Evolutionary conservation across 2,113 vertebrate species (phyloP).

Genomic region (Eolophus roseicapilla): DNA sequence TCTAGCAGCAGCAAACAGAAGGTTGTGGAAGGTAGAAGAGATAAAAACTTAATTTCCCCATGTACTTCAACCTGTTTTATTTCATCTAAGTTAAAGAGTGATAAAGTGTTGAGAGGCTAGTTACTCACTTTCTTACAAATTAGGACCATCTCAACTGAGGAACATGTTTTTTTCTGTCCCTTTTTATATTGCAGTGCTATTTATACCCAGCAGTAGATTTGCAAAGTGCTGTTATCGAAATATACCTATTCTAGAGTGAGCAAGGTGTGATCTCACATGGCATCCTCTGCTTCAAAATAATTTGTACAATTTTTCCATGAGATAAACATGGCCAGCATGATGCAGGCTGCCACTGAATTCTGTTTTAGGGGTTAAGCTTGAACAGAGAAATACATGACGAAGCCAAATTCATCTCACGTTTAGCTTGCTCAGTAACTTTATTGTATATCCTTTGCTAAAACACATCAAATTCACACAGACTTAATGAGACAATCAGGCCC

Average conservation of each 20-base stretch:
- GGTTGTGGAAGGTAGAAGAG: neutral
- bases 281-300: neutral
- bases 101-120: neutral
- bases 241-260: neutral
- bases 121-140: neutral
- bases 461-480: neutral
- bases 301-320: neutral
- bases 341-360: neutral
- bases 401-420: neutral
- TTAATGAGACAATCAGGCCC: neutral
- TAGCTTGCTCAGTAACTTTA: neutral
- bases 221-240: neutral
- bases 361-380: neutral
- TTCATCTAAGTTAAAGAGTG: neutral
- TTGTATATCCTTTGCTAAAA: neutral
- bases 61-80: neutral
- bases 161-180: neutral
- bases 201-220: neutral
- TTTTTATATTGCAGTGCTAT: neutral
- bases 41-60: neutral
- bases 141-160: neutral
- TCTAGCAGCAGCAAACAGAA: neutral
- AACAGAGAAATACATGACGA: neutral
- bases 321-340: rapidly evolving
- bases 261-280: neutral